Evolutionary conservation across 2,113 vertebrate species (phyloP), one percentile per base, ranked within the genome.

Genomic region (Zosterops pallidus): DNA sequence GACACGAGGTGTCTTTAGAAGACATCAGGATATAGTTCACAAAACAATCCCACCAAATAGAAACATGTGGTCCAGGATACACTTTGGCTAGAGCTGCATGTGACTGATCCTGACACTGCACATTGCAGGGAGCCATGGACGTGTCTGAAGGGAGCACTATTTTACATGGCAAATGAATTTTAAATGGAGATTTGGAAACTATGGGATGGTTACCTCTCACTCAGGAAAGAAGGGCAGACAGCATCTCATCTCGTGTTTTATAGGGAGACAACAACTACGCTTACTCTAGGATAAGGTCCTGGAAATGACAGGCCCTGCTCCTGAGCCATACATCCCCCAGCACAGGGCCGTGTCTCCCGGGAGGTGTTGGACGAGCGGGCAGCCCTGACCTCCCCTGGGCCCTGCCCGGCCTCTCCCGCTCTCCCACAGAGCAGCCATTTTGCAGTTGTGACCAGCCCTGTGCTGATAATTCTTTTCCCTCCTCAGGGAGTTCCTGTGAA

Each of bases 41-140:
- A 1, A 76, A 87, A 59, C 14, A 72, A 31, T 50, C 5, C 24
- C 46, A 37, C 7, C 25, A 55, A 50, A 62, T 35, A 23, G 52
- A 90, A 62, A 22, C 7, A 1, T 2, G 0, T 41, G 5, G 9
- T 49, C 22, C 37, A 19, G 24, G 17, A 59, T 26, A 37, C 5
- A 39, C 6, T 62, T 68, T 71, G 33, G 7, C 39, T 68, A 75
- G 29, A 92, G 33, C 10, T 3, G 0, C 0, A 0, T 33, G 17
- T 39, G 42, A 31, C n/a, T 28, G 41, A 80, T 21, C 7, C 22
- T 53, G 28, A 42, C 25, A 9, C 22, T 18, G 42, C 52, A 71
- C 6, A 7, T 12, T 21, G 28, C 0, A 0, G 63, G 28, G 14
- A 80, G 29, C 11, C 5, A 9, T 31, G 39, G 28, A 5, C 42